phyloP scores from a whole-genome alignment of 2,888 invertebrate species.

The Agonopterix subpropinquella region DNA sequence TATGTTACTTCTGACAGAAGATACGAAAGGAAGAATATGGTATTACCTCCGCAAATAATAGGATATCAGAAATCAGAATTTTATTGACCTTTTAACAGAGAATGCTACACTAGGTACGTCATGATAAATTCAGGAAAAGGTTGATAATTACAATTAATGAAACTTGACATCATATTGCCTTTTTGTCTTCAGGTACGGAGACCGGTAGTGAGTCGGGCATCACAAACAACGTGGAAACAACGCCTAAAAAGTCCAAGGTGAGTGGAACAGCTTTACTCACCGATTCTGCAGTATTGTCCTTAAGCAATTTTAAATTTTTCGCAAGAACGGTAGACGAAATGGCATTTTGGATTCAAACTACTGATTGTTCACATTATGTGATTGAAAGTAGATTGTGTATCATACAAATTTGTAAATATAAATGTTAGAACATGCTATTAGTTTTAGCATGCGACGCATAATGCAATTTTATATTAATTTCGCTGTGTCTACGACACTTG shows the following conservation, averaged over 20 bases:
- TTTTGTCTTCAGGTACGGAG: conserved; percentile 57
- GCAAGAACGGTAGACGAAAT: conserved; percentile 46
- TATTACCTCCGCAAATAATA: too few species aligned
- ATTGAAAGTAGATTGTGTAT: conserved; percentile 30
- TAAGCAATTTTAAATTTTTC: conserved; percentile 4
- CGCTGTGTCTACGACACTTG: conserved; percentile 16
- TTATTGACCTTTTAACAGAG: too few species aligned
- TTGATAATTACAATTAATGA: too few species aligned
- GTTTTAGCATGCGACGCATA: conserved; percentile 43
- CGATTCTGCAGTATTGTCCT: conserved; percentile 9
- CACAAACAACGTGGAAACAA: conserved; percentile 64
- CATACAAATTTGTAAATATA: conserved; percentile 52
- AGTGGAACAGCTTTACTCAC: conserved; percentile 13
- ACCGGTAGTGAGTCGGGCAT: conserved; percentile 64
- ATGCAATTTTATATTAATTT: conserved; percentile 39
- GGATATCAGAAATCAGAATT: too few species aligned
- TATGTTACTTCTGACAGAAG: too few species aligned
- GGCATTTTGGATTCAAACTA: background rate
- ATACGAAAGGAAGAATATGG: too few species aligned
- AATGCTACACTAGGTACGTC: too few species aligned
- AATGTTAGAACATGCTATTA: conserved; percentile 48
- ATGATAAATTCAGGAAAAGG: too few species aligned
- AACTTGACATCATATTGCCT: too few species aligned
- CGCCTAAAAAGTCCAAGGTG: conserved; percentile 68
- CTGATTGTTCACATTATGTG: background rate